Evolutionary conservation across 2,888 invertebrate genomes (phyloP).

Genomic region (Toxonevra muliebris): DNA sequence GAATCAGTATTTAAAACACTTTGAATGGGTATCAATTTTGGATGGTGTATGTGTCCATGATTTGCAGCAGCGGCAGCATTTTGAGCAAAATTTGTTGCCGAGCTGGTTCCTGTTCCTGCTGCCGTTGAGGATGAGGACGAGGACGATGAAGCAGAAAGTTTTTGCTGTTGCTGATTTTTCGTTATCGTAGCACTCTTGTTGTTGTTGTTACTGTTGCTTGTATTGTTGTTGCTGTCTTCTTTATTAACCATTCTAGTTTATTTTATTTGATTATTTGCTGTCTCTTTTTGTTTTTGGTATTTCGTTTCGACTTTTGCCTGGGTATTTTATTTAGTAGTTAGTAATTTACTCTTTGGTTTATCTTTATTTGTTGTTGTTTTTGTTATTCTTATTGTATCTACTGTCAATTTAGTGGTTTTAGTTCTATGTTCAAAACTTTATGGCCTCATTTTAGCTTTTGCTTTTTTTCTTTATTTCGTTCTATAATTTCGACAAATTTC

Average conservation of each 20-base stretch:
- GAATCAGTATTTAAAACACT: conserved; percentile 49
- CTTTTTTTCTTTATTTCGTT: too few species aligned
- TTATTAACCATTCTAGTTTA: conserved; percentile 44
- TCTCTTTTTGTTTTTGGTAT: too few species aligned
- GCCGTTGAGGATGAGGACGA: conserved; percentile 30
- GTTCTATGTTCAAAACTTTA: too few species aligned
- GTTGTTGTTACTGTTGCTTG: conserved; percentile 32
- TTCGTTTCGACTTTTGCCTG: too few species aligned
- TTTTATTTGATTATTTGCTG: background rate
- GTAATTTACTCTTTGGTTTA: too few species aligned
- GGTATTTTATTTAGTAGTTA: too few species aligned
- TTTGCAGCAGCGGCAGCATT: conserved; percentile 40
- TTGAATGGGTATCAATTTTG: conserved; percentile 51
- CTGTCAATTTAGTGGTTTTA: too few species aligned
- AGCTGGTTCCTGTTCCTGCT: conserved; percentile 28
- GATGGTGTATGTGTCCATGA: conserved; percentile 23
- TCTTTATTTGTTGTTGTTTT: too few species aligned
- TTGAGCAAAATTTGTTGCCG: conserved; percentile 38
- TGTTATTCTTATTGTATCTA: too few species aligned
- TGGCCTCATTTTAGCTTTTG: too few species aligned
- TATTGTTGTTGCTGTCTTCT: conserved; percentile 39
- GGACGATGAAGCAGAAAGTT: conserved; percentile 30
- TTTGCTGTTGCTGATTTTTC: conserved; percentile 37
- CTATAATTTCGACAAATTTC: too few species aligned
- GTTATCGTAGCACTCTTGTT: conserved; percentile 43